Percentiles rank a stretch among this genome's conserved stretches.
Conservation (phyloP, 2,888 invertebrate species). For the Epiblema foenella region DNA sequence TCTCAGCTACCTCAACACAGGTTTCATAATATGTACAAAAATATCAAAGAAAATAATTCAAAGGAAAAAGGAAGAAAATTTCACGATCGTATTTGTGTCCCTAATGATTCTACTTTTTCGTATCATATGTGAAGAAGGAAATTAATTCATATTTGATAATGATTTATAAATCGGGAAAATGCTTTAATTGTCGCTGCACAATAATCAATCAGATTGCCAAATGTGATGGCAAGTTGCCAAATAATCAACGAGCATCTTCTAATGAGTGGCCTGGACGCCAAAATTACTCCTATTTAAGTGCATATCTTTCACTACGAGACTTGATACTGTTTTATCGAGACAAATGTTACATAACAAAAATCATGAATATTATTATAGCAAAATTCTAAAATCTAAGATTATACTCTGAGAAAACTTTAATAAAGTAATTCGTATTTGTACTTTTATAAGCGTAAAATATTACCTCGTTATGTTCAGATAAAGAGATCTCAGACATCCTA, state of each 20-base stretch:
- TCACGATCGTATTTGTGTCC: conserved; percentile 16
- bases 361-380: background rate
- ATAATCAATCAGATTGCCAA: background rate
- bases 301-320: background rate
- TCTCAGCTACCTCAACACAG: conserved; percentile 34
- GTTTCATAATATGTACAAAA: conserved; percentile 31
- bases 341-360: background rate
- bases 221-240: conserved; percentile 3
- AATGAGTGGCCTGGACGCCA: background rate
- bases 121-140: background rate
- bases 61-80: conserved; percentile 26
- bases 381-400: background rate
- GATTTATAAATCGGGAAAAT: no score
- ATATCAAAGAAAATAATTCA: conserved; percentile 42
- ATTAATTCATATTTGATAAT: background rate
- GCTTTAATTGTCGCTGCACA: background rate
- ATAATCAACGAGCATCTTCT: background rate
- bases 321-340: conserved; percentile 3
- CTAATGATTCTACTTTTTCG: conserved; percentile 29
- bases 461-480: background rate
- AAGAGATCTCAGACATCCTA: background rate
- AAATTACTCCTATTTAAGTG: background rate
- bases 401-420: background rate
- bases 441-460: background rate
- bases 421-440: background rate